phyloP scores from a whole-genome alignment of 2,888 invertebrate species.

The Pristionchus exspectatus region DNA sequence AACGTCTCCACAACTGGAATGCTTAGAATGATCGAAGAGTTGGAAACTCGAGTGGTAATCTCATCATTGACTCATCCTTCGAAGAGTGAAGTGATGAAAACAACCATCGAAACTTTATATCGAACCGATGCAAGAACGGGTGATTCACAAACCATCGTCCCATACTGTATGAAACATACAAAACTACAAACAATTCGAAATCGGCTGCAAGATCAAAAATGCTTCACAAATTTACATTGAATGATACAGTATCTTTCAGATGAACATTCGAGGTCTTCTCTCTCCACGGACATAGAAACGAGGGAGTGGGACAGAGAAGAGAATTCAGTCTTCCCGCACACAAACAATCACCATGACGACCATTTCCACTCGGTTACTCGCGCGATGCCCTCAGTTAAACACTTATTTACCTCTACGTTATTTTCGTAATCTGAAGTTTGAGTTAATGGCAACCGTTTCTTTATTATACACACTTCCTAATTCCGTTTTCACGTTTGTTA shows the following conservation, averaged over 20 bases:
- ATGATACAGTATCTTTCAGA: too few relatives aligned
- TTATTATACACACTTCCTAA: background rate
- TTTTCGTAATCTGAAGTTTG: too few relatives aligned
- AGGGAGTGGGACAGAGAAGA: background rate
- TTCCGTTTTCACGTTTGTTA: background rate
- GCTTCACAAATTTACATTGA: too few relatives aligned
- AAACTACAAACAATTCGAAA: background rate
- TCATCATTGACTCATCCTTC: background rate
- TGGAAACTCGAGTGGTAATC: slow-evolving; percentile 7
- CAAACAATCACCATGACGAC: background rate
- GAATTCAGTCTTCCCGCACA: background rate
- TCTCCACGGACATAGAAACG: background rate
- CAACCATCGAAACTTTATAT: background rate
- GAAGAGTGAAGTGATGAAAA: background rate
- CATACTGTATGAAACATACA: background rate
- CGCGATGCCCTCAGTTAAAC: background rate
- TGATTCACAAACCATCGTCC: background rate
- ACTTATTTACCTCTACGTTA: too few relatives aligned
- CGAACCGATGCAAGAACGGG: background rate
- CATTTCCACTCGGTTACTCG: background rate
- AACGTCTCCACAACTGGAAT: background rate
- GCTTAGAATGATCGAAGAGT: background rate
- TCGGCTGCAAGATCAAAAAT: too few relatives aligned
- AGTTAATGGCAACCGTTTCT: background rate
- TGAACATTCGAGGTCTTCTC: background rate